phyloP scores from a whole-genome alignment of 1,140 invertebrate genomes.

The Contarinia nasturtii region DNA sequence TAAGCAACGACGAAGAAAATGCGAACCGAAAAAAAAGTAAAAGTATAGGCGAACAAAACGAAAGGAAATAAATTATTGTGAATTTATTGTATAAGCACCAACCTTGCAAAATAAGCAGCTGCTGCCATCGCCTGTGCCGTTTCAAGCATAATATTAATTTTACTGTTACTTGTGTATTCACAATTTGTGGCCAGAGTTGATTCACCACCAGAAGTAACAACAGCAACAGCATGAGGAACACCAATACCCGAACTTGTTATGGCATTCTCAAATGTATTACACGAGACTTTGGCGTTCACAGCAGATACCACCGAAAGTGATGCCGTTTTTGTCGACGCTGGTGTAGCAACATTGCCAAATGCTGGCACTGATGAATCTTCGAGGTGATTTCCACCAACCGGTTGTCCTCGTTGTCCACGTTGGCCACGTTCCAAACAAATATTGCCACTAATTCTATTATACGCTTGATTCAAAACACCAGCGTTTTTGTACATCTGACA shows the following conservation, averaged over 20 bases:
- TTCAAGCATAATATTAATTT: constrained; percentile 10
- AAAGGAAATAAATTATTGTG: constrained; percentile 2
- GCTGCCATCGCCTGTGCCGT: constrained; percentile 10
- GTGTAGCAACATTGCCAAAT: background rate
- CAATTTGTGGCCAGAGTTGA: no score
- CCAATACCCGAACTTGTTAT: no score
- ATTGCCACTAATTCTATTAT: no score
- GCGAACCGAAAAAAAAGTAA: background rate
- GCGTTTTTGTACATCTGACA: no score
- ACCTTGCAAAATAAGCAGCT: constrained; percentile 11
- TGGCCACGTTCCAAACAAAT: no score
- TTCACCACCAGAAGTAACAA: no score
- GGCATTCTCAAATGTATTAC: no score
- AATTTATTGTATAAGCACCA: constrained; percentile 1
- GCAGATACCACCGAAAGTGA: background rate
- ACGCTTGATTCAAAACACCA: no score
- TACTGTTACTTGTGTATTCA: constrained; percentile 6
- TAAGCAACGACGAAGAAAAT: background rate
- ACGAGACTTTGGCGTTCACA: no score
- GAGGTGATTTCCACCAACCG: background rate
- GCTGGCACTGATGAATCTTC: background rate
- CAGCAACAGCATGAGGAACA: no score
- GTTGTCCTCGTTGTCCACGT: background rate
- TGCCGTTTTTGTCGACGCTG: constrained; percentile 2
- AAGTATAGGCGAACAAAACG: constrained; percentile 1